Percentiles rank a stretch among this genome's conserved stretches.
Evolutionary conservation across 1,140 invertebrate species (phyloP).

Genomic region (Drosophila parvula): DNA sequence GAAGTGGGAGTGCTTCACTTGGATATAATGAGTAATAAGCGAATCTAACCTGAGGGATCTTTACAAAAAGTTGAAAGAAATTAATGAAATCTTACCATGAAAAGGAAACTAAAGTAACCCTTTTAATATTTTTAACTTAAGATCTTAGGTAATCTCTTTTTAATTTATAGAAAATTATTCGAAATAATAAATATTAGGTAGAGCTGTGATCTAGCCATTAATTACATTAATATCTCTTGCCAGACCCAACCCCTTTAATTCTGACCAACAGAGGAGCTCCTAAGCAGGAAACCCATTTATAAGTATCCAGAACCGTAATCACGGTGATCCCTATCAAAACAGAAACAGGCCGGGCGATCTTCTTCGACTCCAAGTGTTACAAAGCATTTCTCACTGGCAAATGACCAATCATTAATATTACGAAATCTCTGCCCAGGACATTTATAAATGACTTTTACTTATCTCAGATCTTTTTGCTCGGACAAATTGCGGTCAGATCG

Average conservation of each 20-base stretch:
- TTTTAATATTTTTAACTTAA: background rate
- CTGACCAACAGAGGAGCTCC: background rate
- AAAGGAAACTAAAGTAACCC: background rate
- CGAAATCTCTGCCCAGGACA: slow-evolving; percentile 56
- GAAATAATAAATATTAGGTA: background rate
- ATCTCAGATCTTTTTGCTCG: slow-evolving; percentile 39
- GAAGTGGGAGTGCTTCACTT: slow-evolving; percentile 15
- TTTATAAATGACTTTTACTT: slow-evolving; percentile 71
- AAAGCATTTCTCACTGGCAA: slow-evolving; percentile 46
- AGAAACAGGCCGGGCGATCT: slow-evolving; percentile 19
- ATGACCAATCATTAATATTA: slow-evolving; percentile 78
- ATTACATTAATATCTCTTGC: slow-evolving; percentile 3
- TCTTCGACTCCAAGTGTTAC: slow-evolving; percentile 24
- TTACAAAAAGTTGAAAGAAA: background rate
- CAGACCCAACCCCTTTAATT: background rate
- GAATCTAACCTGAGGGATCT: background rate
- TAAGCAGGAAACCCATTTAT: slow-evolving; percentile 25
- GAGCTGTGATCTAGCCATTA: background rate
- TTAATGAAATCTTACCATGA: background rate
- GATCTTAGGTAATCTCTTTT: background rate
- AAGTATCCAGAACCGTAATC: slow-evolving; percentile 22
- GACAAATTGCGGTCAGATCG: slow-evolving; percentile 75
- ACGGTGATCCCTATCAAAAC: slow-evolving; percentile 46
- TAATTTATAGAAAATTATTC: background rate
- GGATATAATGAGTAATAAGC: background rate